Base-by-base conservation (phyloP, 2,888 invertebrate species). In the Hirtodrosophila cameraria region DNA sequence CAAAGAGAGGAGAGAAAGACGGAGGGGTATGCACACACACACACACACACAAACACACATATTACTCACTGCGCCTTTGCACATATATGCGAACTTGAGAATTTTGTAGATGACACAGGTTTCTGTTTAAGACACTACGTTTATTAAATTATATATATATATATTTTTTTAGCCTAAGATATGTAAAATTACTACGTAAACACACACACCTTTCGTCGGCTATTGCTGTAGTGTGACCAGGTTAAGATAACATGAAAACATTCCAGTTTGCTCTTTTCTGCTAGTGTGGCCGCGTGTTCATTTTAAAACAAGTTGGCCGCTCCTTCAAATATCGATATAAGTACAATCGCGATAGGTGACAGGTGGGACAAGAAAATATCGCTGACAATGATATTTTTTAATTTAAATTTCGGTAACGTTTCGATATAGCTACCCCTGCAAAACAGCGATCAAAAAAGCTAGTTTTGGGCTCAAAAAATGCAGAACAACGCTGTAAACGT, bases 1-100 rank as follows among this genome's bases (percentile, higher is more conserved):
- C 36, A 43, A 60, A 62, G 35, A 43, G 27, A 13, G 33, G 12
- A 33, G 12, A 7, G 41, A 23, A 20, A 15, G 30, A 33, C 23
- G 27, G 31, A 27, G 31, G 5, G n/a, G n/a, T n/a, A n/a, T n/a
- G n/a, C n/a, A n/a, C n/a, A n/a, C n/a, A n/a, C n/a, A n/a, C n/a
- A n/a, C n/a, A n/a, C n/a, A n/a, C n/a, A n/a, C n/a, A n/a, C n/a
- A n/a, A n/a, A n/a, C 48, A 57, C 52, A 41, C 25, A 57, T 39
- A 35, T 45, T 85, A 77, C 77, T 77, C 86, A 77, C 77, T 77
- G 77, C 71, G 79, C 43, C 54, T 46, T 42, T 15, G n/a, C 11
- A 50, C 16, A 16, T 12, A 16, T 43, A 50, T 16, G n/a, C n/a
- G n/a, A 33, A 50, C 2, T 18, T 45, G 11, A 13, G 0, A 39